Evolutionary conservation across 2,888 invertebrate species (phyloP).

Genomic region (Agrochola lota): DNA sequence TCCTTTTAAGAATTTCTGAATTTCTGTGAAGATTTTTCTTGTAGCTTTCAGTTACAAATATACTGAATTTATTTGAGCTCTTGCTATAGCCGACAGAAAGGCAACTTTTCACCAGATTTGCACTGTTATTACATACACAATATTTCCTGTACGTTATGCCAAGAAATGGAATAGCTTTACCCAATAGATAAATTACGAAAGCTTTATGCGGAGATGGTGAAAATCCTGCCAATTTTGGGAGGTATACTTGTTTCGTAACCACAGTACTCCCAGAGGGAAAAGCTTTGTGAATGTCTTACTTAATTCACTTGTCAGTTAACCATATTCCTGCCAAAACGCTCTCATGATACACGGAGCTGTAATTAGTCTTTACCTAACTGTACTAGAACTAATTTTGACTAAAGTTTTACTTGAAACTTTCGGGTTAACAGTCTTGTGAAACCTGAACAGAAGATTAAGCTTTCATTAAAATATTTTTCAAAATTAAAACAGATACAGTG

Average conservation of each 20-base stretch:
- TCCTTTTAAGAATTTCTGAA: not conserved
- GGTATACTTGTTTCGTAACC: slow-evolving; percentile 22
- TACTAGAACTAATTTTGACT: slow-evolving; percentile 19
- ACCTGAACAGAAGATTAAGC: not conserved
- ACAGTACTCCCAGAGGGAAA: not conserved
- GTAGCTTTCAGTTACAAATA: not conserved
- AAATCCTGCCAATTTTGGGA: slow-evolving; percentile 39
- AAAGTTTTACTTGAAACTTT: slow-evolving; percentile 8
- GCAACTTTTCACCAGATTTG: slow-evolving; percentile 13
- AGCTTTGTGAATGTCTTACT: slow-evolving; percentile 19
- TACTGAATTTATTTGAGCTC: slow-evolving; percentile 7
- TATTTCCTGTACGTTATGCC: slow-evolving; percentile 20
- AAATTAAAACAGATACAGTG: not conserved
- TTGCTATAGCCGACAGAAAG: not conserved
- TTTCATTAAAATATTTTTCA: not conserved
- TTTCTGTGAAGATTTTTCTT: not conserved
- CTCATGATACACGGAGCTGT: slow-evolving; percentile 24
- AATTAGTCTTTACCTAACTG: slow-evolving; percentile 21
- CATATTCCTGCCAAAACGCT: slow-evolving; percentile 11
- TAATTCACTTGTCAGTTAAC: slow-evolving; percentile 25
- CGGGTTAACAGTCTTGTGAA: not conserved
- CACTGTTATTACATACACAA: not conserved
- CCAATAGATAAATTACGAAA: slow-evolving; percentile 40
- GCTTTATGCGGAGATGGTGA: slow-evolving; percentile 14
- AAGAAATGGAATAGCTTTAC: slow-evolving; percentile 39